phyloP scores from a whole-genome alignment of 2,113 vertebrate species.

The Hippocampus zosterae region DNA sequence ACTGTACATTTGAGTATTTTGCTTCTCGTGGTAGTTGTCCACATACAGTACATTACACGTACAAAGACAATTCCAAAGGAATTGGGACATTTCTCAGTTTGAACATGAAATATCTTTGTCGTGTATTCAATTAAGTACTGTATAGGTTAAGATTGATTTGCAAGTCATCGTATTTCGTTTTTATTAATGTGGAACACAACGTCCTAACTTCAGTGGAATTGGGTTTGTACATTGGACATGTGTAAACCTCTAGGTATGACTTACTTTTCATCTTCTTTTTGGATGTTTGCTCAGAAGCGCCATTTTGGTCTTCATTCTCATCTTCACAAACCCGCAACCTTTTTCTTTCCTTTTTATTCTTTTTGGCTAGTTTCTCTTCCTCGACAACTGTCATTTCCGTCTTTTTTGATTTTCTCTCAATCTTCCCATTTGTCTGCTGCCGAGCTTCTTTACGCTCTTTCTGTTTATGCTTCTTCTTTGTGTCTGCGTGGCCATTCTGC shows the following conservation, averaged over 20 bases:
- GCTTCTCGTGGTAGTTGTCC: neutral
- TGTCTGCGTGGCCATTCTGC: constrained; percentile 25
- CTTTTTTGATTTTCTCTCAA: constrained; percentile 57
- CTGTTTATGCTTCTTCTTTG: constrained; percentile 75
- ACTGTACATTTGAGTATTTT: neutral
- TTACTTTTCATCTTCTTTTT: constrained; percentile 59
- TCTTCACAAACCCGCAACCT: constrained; percentile 45
- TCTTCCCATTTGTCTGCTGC: constrained; percentile 76
- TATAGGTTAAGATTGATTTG: too few relatives aligned
- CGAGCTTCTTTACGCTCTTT: constrained; percentile 81
- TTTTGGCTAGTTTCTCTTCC: constrained; percentile 20
- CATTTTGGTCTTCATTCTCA: constrained; percentile 15
- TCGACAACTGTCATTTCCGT: constrained; percentile 30
- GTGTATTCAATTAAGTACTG: too few relatives aligned
- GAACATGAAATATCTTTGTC: too few relatives aligned
- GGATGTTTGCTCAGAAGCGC: neutral
- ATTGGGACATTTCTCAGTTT: too few relatives aligned
- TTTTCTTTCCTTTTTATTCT: constrained; percentile 53
- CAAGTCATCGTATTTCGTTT: too few relatives aligned
- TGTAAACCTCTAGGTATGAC: constrained; percentile 21
- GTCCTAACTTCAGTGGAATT: too few relatives aligned
- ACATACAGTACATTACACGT: neutral
- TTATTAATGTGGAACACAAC: too few relatives aligned
- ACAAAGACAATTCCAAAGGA: too few relatives aligned
- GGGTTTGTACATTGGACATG: neutral